Percentiles rank a stretch among this genome's conserved stretches.
These are phyloP conservation scores for Suillia variegata DNA, from an alignment of 2,888 invertebrate genomes.

Conservation along the genomic window DNA sequence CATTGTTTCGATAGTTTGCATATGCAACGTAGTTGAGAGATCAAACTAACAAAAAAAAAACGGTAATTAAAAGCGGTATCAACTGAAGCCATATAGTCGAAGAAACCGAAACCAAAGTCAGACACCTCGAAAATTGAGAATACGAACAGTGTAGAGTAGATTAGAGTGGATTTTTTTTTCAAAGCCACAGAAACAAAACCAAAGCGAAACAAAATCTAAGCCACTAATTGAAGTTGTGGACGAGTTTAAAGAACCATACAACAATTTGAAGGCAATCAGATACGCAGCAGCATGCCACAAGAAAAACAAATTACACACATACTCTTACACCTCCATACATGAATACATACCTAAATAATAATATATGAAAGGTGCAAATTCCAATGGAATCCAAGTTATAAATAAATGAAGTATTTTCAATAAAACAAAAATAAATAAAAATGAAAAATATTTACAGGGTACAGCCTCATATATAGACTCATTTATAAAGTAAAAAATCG, in stretches of 20 bases:
- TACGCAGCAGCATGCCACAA: slow-evolving; percentile 6
- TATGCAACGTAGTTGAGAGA: background rate
- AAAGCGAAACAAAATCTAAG: slow-evolving; percentile 1
- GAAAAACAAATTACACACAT: background rate
- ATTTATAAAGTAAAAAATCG: too few species aligned
- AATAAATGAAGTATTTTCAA: background rate
- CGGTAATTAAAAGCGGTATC: slow-evolving; percentile 17
- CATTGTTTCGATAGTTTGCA: too few species aligned
- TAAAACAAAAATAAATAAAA: too few species aligned
- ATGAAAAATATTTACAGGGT: too few species aligned
- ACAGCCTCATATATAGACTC: too few species aligned
- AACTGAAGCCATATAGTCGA: slow-evolving; percentile 27
- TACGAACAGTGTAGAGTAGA: background rate
- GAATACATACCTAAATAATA: background rate
- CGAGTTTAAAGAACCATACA: slow-evolving; percentile 15
- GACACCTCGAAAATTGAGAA: slow-evolving; percentile 23
- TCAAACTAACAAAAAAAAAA: background rate
- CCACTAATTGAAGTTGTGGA: slow-evolving; percentile 17
- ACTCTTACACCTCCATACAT: background rate
- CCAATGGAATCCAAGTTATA: slow-evolving; percentile 5
- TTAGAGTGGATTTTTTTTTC: too few species aligned
- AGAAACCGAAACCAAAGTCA: slow-evolving; percentile 13
- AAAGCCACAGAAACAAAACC: slow-evolving; percentile 13
- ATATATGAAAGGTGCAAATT: slow-evolving; percentile 11
- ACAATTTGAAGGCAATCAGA: slow-evolving; percentile 20